Evolutionary conservation across 2,888 invertebrate species (phyloP).

Genomic region (Proisotoma minuta): DNA sequence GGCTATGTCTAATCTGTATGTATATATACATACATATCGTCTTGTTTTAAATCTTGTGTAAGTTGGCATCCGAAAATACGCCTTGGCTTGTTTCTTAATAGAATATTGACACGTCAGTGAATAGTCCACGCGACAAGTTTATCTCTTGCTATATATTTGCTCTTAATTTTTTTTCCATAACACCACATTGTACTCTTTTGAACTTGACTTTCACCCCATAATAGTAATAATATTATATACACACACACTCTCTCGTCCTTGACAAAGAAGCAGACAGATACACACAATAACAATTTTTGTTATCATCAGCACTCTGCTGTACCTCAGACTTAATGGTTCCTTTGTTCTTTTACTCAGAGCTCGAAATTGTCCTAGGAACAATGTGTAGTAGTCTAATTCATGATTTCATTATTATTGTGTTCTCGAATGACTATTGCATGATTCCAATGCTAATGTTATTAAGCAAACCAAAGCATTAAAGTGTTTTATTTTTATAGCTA

Average conservation of each 20-base stretch:
- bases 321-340: not conserved
- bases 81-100: not conserved
- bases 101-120: not conserved
- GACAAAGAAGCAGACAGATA: not conserved
- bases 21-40: no score
- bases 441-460: not conserved
- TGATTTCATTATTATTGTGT: not conserved
- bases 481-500: slow-evolving; percentile 1
- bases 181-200: no score
- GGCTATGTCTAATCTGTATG: no score
- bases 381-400: not conserved
- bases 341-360: not conserved
- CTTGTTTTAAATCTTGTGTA: no score
- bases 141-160: not conserved
- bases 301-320: not conserved
- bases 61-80: no score
- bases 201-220: slow-evolving; percentile 2
- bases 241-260: not conserved
- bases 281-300: not conserved
- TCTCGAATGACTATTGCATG: not conserved
- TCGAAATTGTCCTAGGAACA: not conserved
- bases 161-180: not conserved
- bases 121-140: not conserved
- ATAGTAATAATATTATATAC: not conserved
- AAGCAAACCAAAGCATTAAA: not conserved